A percentile compares a stretch with the other conserved stretches of the same genome.
These are phyloP conservation scores for Zaprionus inermis DNA, from an alignment of 1,140 invertebrate genomes.

Conservation along the genomic window DNA sequence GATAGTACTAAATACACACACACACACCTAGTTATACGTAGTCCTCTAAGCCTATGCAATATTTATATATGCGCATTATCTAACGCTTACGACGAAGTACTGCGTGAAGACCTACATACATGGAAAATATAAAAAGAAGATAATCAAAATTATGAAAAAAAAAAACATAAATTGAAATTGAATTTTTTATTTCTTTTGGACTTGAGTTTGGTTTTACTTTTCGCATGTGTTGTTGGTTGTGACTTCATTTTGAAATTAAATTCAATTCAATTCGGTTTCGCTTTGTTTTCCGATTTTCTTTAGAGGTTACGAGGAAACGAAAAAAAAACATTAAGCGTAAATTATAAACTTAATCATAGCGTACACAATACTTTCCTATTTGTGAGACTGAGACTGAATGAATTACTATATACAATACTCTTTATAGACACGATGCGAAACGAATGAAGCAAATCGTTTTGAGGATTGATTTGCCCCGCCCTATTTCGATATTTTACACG, in stretches of 20 bases:
- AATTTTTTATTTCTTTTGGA: constrained; percentile 62
- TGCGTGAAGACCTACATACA: constrained; percentile 70
- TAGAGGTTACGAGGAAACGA: neutral
- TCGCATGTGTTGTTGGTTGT: constrained; percentile 48
- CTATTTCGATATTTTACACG: constrained; percentile 4
- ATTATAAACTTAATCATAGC: constrained; percentile 26
- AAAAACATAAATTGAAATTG: constrained; percentile 56
- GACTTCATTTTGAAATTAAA: constrained; percentile 28
- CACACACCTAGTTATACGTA: constrained; percentile 2
- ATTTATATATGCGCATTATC: constrained; percentile 52
- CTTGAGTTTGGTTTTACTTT: constrained; percentile 43
- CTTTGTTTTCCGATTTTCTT: constrained; percentile 26
- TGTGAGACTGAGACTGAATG: constrained; percentile 78
- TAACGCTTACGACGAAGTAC: constrained; percentile 57
- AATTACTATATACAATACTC: constrained; percentile 78
- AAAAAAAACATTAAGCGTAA: constrained; percentile 17
- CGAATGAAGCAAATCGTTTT: neutral
- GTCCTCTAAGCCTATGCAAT: constrained; percentile 50
- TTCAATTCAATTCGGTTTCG: constrained; percentile 12
- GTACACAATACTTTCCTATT: constrained; percentile 79
- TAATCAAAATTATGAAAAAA: constrained; percentile 76
- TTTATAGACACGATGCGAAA: constrained; percentile 10
- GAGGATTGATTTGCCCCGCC: constrained; percentile 5
- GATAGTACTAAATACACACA: neutral
- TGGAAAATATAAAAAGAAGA: constrained; percentile 82